phyloP scores from a whole-genome alignment of 2,888 invertebrate genomes.

The Cheilosia scutellata region DNA sequence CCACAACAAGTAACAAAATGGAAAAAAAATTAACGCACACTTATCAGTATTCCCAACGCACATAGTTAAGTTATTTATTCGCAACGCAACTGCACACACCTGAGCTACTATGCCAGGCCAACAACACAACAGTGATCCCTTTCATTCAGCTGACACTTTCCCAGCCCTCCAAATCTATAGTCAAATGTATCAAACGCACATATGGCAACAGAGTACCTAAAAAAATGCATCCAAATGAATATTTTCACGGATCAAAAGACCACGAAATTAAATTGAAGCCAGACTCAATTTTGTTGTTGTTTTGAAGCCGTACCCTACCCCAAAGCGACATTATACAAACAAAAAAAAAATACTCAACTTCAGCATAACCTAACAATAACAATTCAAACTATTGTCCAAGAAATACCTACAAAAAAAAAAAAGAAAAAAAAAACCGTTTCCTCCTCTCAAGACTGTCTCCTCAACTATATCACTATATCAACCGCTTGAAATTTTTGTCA shows the following conservation, averaged over 20 bases:
- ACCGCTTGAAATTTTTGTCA: conserved; percentile 60
- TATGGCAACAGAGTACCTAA: conserved; percentile 30
- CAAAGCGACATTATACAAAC: conserved; percentile 35
- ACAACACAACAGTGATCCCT: conserved; percentile 53
- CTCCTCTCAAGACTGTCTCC: conserved; percentile 37
- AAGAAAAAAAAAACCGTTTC: conserved; percentile 15
- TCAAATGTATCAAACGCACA: conserved; percentile 46
- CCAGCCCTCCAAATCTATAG: conserved; percentile 26
- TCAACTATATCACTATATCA: background rate
- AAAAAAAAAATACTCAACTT: background rate
- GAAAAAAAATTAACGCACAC: conserved; percentile 57
- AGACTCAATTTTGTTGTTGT: conserved; percentile 22
- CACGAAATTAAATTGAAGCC: conserved; percentile 59
- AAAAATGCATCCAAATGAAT: conserved; percentile 59
- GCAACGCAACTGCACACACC: conserved; percentile 57
- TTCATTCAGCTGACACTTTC: conserved; percentile 62
- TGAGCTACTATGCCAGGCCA: conserved; percentile 24
- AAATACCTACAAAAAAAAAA: conserved; percentile 27
- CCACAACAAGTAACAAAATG: conserved; percentile 53
- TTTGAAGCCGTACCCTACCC: conserved; percentile 26
- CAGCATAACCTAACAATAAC: conserved; percentile 39
- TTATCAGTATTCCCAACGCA: conserved; percentile 57
- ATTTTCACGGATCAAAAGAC: conserved; percentile 73
- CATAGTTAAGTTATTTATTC: conserved; percentile 54
- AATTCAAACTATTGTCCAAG: conserved; percentile 73